Percentiles rank a stretch among this genome's conserved stretches.
Conservation (phyloP, 2,888 invertebrate genomes). For the Argyra leucocephala region DNA sequence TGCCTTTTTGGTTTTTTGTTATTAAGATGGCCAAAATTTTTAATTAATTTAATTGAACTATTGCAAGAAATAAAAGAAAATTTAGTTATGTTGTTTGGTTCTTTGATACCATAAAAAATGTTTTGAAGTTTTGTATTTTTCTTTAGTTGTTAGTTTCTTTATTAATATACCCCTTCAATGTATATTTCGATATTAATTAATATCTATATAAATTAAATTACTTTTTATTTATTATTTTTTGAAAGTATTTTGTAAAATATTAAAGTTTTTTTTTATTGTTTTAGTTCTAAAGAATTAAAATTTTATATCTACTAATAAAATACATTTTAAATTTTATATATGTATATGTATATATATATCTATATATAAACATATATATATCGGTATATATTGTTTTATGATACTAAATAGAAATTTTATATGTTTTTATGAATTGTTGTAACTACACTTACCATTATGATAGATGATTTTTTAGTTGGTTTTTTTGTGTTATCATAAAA, state of each 20-base stretch:
- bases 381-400: background rate
- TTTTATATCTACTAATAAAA: background rate
- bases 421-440: background rate
- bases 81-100: background rate
- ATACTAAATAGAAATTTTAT: background rate
- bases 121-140: no score
- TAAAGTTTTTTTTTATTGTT: no score
- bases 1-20: no score
- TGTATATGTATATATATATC: background rate
- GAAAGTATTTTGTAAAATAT: no score
- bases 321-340: conserved; percentile 6
- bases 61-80: background rate
- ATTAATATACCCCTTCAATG: no score
- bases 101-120: background rate
- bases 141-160: no score
- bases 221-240: no score
- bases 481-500: no score
- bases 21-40: background rate
- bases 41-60: background rate
- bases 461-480: no score
- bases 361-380: background rate
- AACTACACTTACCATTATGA: conserved; percentile 1
- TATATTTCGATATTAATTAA: no score
- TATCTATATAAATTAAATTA: no score
- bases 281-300: no score